Conservation (phyloP, 1,140 invertebrate species). For the Helicoverpa armigera region DNA sequence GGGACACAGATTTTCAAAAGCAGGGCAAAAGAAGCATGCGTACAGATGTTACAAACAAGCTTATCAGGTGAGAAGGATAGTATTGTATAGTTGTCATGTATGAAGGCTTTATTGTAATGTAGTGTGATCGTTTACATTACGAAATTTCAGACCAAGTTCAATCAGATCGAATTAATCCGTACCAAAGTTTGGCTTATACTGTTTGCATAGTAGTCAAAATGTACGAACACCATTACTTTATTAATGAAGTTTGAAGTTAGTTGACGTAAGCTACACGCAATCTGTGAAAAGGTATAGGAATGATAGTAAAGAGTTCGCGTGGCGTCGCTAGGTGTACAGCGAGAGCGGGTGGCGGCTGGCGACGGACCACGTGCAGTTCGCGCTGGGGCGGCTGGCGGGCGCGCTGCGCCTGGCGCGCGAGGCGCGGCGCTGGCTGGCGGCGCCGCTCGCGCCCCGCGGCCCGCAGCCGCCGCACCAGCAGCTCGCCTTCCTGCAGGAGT, state of each 20-base stretch:
- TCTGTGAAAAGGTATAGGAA: too few species aligned
- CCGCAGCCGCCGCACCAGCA: constrained; percentile 93
- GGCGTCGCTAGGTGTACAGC: constrained; percentile 90
- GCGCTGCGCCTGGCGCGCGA: constrained; percentile 92
- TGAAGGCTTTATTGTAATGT: too few species aligned
- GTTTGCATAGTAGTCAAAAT: too few species aligned
- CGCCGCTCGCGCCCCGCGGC: constrained; percentile 92
- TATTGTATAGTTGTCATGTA: too few species aligned
- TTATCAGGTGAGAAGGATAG: constrained; percentile 90
- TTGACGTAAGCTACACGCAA: too few species aligned
- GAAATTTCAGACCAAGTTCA: too few species aligned
- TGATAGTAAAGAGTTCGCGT: neutral
- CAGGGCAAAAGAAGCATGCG: constrained; percentile 96
- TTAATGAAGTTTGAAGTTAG: too few species aligned
- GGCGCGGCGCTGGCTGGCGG: constrained; percentile 92
- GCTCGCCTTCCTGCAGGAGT: constrained; percentile 95
- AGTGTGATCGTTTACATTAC: too few species aligned
- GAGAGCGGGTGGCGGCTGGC: constrained; percentile 95
- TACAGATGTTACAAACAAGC: constrained; percentile 97
- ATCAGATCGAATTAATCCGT: too few species aligned
- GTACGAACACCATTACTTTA: too few species aligned
- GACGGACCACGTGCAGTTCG: constrained; percentile 98
- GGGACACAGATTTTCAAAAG: constrained; percentile 97
- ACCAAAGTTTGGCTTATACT: too few species aligned
- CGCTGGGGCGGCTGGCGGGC: constrained; percentile 95